Conservation (phyloP, 2,113 vertebrate genomes). For the Cranoglanis bouderius region DNA sequence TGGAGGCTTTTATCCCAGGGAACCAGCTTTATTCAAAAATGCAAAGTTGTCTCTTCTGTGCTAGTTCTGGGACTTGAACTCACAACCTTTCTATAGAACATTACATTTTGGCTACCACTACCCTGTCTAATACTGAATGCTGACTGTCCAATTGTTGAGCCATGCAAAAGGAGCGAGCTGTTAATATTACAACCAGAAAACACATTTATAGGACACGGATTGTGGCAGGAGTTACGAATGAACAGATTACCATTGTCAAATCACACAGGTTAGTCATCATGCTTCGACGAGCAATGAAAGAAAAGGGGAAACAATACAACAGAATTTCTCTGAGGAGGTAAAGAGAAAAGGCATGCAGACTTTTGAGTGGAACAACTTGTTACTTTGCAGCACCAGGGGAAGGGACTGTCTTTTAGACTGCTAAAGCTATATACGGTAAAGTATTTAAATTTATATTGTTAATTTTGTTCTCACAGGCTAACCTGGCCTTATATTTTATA, state of each 20-base stretch:
- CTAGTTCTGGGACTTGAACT: background rate
- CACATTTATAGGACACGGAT: background rate
- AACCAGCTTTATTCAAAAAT: background rate
- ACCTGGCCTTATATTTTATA: slow-evolving; percentile 37
- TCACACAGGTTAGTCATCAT: slow-evolving; percentile 69
- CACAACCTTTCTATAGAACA: background rate
- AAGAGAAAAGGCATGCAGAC: slow-evolving; percentile 71
- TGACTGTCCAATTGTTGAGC: slow-evolving; percentile 33
- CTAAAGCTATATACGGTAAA: background rate
- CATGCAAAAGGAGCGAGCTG: slow-evolving; percentile 56
- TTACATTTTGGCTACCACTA: background rate
- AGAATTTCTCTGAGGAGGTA: slow-evolving; percentile 51
- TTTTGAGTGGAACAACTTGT: slow-evolving; percentile 59
- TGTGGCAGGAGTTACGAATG: slow-evolving; percentile 53
- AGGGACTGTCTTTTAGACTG: slow-evolving; percentile 28
- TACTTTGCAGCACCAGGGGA: slow-evolving; percentile 62
- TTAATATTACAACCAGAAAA: slow-evolving; percentile 53
- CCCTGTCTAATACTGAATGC: background rate
- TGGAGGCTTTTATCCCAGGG: background rate
- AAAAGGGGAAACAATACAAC: slow-evolving; percentile 18
- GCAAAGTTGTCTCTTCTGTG: no score
- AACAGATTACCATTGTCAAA: slow-evolving; percentile 62
- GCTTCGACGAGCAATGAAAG: slow-evolving; percentile 63
- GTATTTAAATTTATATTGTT: background rate
- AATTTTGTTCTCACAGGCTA: slow-evolving; percentile 54